A percentile compares a stretch with the other conserved stretches of the same genome.
phyloP scores from a whole-genome alignment of 1,140 invertebrate genomes.

The Sitophilus oryzae region DNA sequence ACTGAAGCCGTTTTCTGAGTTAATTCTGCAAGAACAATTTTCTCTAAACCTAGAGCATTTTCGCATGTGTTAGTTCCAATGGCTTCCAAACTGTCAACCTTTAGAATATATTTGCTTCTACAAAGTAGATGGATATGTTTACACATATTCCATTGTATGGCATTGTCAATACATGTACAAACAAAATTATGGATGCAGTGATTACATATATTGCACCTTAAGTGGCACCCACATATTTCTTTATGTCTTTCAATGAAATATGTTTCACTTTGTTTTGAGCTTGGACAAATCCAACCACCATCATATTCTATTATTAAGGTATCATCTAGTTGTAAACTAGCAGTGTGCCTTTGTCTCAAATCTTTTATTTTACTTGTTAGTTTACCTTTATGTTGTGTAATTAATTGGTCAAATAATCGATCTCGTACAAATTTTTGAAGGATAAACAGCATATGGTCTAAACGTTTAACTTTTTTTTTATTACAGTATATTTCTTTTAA shows the following conservation, averaged over 20 bases:
- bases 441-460: too few species aligned
- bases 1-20: background rate
- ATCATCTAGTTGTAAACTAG: background rate
- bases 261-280: background rate
- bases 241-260: conserved; percentile 5
- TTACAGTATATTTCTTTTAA: too few species aligned
- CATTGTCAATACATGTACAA: conserved; percentile 10
- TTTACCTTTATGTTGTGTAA: too few species aligned
- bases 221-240: conserved; percentile 5
- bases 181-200: conserved; percentile 10
- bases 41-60: background rate
- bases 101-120: background rate
- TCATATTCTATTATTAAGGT: background rate
- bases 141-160: conserved; percentile 3
- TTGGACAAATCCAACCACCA: background rate
- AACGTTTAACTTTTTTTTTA: too few species aligned
- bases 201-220: conserved; percentile 8
- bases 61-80: background rate
- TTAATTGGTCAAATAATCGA: too few species aligned
- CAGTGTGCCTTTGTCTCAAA: too few species aligned
- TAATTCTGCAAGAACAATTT: background rate
- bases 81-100: background rate
- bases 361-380: too few species aligned
- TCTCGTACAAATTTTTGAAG: too few species aligned
- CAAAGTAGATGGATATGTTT: conserved; percentile 6